Evolutionary conservation across 1,140 invertebrate species (phyloP).

Genomic region (Drosophila miranda): DNA sequence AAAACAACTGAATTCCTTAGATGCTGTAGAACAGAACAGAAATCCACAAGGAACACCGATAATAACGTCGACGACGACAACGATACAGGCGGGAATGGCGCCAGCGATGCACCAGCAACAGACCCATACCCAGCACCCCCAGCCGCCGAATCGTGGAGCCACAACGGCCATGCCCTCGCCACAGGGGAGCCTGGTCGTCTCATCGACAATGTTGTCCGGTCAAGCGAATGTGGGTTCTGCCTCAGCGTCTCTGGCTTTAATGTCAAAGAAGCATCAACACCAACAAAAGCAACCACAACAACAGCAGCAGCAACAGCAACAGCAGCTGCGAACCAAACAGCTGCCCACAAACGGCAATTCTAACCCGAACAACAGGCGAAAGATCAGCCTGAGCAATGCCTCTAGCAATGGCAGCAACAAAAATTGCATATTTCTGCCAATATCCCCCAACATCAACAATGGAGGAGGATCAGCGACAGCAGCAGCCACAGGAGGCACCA

Average conservation of each 20-base stretch:
- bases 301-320: conserved; percentile 28
- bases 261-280: conserved; percentile 81
- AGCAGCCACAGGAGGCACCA: conserved; percentile 85
- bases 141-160: conserved; percentile 17
- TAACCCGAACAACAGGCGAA: conserved; percentile 74
- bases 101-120: too few species aligned
- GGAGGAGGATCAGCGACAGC: conserved; percentile 83
- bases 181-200: conserved; percentile 1
- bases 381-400: conserved; percentile 84
- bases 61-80: conserved; percentile 36
- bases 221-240: conserved; percentile 77
- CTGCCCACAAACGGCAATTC: conserved; percentile 40
- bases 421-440: conserved; percentile 92
- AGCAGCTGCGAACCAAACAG: conserved; percentile 35
- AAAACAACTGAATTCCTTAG: conserved; percentile 82
- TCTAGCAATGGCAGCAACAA: conserved; percentile 84
- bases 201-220: conserved; percentile 17
- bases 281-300: conserved; percentile 34
- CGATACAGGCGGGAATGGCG: conserved; percentile 28
- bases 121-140: conserved; percentile 36
- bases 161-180: conserved; percentile 42
- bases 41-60: conserved; percentile 64
- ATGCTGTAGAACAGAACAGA: conserved; percentile 79
- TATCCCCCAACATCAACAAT: conserved; percentile 85
- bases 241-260: conserved; percentile 82